Conservation (phyloP, 2,797 vertebrate genomes). For the Gymnocypris eckloni region DNA sequence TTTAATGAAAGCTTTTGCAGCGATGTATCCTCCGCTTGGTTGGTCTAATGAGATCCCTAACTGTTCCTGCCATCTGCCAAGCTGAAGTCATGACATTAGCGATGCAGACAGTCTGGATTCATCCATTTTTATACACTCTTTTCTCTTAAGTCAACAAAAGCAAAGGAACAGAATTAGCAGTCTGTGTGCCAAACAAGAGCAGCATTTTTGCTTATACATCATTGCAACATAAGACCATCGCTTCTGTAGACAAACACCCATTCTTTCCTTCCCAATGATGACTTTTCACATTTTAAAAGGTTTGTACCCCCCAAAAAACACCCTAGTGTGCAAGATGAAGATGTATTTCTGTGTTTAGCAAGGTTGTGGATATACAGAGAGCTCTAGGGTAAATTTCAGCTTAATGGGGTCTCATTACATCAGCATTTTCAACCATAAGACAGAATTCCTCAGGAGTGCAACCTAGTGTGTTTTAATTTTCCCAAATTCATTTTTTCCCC, state of each 20-base stretch:
- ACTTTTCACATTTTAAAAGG: constrained; percentile 40
- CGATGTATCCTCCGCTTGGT: constrained; percentile 77
- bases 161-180: constrained; percentile 41
- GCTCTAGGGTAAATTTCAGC: constrained; percentile 5
- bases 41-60: constrained; percentile 87
- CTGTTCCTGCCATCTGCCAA: constrained; percentile 86
- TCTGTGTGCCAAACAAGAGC: constrained; percentile 56
- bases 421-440: constrained; percentile 40
- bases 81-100: constrained; percentile 83
- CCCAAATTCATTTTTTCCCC: background rate
- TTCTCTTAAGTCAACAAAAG: constrained; percentile 66
- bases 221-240: constrained; percentile 12
- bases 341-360: constrained; percentile 13
- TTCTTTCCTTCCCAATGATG: constrained; percentile 23
- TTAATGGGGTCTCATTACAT: constrained; percentile 7
- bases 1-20: constrained; percentile 85
- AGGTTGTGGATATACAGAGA: background rate
- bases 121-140: constrained; percentile 69
- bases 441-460: background rate
- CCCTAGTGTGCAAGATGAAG: background rate
- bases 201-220: constrained; percentile 40
- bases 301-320: constrained; percentile 23
- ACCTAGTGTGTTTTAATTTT: background rate
- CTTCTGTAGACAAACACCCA: constrained; percentile 35
- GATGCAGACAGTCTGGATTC: constrained; percentile 75